These are phyloP conservation scores for Poecilobothrus nobilitatus DNA, from an alignment of 2,888 invertebrate genomes.

Conservation along the genomic window DNA sequence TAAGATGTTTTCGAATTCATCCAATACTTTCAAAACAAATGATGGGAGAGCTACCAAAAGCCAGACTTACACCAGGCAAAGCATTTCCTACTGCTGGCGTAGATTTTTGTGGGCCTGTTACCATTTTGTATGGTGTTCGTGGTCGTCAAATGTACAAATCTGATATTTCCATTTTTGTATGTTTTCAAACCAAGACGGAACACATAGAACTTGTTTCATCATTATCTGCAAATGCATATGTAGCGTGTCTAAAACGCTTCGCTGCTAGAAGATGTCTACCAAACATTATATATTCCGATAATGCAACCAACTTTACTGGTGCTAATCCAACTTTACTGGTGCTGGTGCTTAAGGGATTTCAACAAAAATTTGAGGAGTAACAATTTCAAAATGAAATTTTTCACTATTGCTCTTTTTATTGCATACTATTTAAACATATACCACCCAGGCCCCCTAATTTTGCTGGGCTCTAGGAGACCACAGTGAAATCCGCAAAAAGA, in stretches of 20 bases:
- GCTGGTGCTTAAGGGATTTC: no score
- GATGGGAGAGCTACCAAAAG: background rate
- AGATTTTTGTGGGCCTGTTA: constrained; percentile 11
- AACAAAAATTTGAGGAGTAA: no score
- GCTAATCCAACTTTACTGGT: background rate
- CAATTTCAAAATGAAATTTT: no score
- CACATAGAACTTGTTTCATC: background rate
- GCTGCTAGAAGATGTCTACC: background rate
- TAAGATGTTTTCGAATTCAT: background rate
- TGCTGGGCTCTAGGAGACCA: no score
- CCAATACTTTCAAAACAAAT: background rate
- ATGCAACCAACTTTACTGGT: background rate
- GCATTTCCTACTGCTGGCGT: constrained; percentile 5
- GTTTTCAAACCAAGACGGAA: background rate
- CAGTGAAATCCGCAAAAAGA: no score
- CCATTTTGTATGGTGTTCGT: background rate
- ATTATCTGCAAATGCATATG: background rate
- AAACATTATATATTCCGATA: background rate
- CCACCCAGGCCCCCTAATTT: no score
- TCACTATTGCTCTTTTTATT: no score
- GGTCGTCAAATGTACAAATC: background rate
- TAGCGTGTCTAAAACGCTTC: background rate
- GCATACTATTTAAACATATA: no score
- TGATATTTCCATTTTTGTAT: background rate
- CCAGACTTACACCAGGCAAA: background rate